Evolutionary conservation across 1,140 invertebrate genomes (phyloP).

Genomic region (Saccostrea echinata): DNA sequence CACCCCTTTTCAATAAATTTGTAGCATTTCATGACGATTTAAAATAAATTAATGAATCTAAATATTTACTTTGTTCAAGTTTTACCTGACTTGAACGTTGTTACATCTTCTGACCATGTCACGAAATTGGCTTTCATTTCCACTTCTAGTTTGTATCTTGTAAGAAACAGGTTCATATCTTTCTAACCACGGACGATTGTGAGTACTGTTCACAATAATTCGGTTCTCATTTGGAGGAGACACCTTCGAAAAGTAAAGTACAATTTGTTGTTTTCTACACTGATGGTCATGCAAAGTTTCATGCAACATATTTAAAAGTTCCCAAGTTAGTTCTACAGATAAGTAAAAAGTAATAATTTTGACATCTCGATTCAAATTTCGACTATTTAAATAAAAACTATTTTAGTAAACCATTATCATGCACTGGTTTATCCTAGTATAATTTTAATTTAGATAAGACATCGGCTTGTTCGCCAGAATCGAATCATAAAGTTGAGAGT

Average conservation of each 20-base stretch:
- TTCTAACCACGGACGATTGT: constrained; percentile 87
- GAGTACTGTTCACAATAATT: constrained; percentile 58
- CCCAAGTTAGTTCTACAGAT: no score
- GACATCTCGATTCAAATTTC: no score
- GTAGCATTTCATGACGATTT: background rate
- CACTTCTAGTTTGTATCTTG: constrained; percentile 87
- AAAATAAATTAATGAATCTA: background rate
- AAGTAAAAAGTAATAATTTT: no score
- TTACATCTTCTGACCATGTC: constrained; percentile 89
- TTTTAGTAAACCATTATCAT: no score
- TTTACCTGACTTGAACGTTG: constrained; percentile 85
- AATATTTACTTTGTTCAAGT: background rate
- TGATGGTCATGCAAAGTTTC: no score
- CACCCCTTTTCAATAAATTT: no score
- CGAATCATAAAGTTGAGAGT: background rate
- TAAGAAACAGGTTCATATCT: constrained; percentile 95
- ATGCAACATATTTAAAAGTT: no score
- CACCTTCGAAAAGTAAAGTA: constrained; percentile 56
- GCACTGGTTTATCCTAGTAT: no score
- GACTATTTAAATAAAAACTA: no score
- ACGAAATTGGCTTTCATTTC: constrained; percentile 85
- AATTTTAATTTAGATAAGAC: no score
- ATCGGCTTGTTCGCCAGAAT: no score
- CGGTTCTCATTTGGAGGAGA: constrained; percentile 75
- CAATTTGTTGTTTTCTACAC: background rate